Base-by-base conservation (phyloP, 2,113 vertebrate genomes). In the Anolis sagrei region DNA sequence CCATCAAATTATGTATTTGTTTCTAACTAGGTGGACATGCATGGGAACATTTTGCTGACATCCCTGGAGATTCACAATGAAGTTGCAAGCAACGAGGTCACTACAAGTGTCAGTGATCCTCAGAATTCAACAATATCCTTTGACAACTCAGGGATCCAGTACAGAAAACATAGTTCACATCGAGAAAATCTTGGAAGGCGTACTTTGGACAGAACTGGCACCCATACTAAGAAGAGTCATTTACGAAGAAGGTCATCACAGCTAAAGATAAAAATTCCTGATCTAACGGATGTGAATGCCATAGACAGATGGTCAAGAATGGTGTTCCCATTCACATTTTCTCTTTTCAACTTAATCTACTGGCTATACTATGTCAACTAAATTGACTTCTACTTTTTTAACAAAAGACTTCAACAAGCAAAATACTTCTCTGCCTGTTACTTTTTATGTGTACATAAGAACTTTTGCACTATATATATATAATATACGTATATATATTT, bases 341-440 rank as follows among this genome's bases (percentile, higher is more conserved):
- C 98, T 93, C 97, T 99, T 92, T 99, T 99, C 96, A 99, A 99
- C 95, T 87, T 99, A 89, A 98, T 99, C 95, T 99, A 99, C 96
- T 99, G 99, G 99, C 97, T 99, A 91, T 99, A 99, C 92, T 99
- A 99, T 85, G 98, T 99, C 95, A 98, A 99, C 96, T 99, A 97
- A 98, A 83, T 27, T 94, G 95, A 95, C 95, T 95, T 90, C 90
- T 94, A 93, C 95, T 95, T 96, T 96, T 95, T 95, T 78, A 1
- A 39, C 95, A 94, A 96, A 93, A 95, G 96, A 96, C 96, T 96
- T 92, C 90, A 93, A 36, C 90, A 93, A 95, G 91, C 89, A 91
- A 96, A 95, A 87, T 95, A 96, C 91, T 96, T 93, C 89, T 95
- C 92, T 95, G 95, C 95, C 94, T 96, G 95, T 96, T 95, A 93